phyloP scores from a whole-genome alignment of 1,140 invertebrate species.

The Drosophila bocki region DNA sequence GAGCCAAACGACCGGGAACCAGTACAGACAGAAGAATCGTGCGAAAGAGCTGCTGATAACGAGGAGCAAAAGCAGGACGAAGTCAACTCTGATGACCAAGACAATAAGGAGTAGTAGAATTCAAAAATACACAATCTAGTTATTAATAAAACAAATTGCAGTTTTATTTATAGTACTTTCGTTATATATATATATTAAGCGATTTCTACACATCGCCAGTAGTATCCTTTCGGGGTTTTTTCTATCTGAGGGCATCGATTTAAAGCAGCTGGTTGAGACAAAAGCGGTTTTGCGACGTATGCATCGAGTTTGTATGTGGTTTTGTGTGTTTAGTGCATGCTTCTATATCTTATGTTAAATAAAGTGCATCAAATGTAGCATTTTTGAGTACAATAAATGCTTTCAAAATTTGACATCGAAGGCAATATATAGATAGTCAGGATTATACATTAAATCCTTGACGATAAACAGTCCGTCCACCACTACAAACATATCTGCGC shows the following conservation, averaged over 20 bases:
- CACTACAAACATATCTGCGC: slow-evolving; percentile 12
- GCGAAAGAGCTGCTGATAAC: too few species aligned
- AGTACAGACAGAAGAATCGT: not conserved
- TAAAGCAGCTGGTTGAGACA: slow-evolving; percentile 76
- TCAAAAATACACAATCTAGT: slow-evolving; percentile 33
- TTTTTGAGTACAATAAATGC: slow-evolving; percentile 51
- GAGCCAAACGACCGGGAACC: not conserved
- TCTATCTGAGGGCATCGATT: slow-evolving; percentile 54
- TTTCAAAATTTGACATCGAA: slow-evolving; percentile 54
- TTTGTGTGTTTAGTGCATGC: slow-evolving; percentile 10
- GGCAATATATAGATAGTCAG: slow-evolving; percentile 41
- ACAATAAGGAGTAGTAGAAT: not conserved
- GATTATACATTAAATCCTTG: slow-evolving; percentile 21
- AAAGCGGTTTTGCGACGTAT: slow-evolving; percentile 55
- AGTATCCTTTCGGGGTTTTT: slow-evolving; percentile 11
- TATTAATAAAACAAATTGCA: slow-evolving; percentile 64
- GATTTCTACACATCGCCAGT: slow-evolving; percentile 52
- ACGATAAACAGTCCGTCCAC: slow-evolving; percentile 25
- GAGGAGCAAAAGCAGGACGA: slow-evolving; percentile 2
- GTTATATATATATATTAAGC: slow-evolving; percentile 54
- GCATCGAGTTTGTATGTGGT: slow-evolving; percentile 23
- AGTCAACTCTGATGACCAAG: not conserved
- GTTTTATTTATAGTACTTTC: slow-evolving; percentile 57
- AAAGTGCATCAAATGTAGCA: slow-evolving; percentile 41
- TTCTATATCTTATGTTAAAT: slow-evolving; percentile 41